Conservation (phyloP, 2,113 vertebrate genomes). For the Chloropsis cyanopogon region DNA sequence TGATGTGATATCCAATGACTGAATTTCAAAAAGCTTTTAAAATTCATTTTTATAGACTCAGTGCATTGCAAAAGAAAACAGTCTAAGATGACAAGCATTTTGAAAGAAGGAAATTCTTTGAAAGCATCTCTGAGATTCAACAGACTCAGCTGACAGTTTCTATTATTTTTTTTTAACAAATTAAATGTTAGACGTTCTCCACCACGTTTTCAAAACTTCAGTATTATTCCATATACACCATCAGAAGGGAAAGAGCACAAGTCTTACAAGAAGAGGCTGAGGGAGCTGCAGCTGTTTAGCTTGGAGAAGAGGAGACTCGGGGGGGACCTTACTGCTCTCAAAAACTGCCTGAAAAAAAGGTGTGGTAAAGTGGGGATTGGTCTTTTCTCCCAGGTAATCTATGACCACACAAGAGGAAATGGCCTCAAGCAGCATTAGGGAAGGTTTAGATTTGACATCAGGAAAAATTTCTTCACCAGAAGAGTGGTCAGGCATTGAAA, state of each 20-base stretch:
- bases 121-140: background rate
- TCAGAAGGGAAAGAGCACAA: background rate
- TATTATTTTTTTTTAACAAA: background rate
- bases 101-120: background rate
- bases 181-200: background rate
- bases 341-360: background rate
- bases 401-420: background rate
- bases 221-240: background rate
- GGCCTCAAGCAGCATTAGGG: background rate
- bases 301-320: background rate
- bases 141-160: background rate
- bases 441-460: background rate
- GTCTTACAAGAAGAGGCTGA: background rate
- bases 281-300: background rate
- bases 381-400: background rate
- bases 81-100: background rate
- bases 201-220: background rate
- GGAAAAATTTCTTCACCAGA: background rate
- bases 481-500: background rate
- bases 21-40: background rate
- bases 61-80: background rate
- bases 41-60: background rate
- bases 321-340: background rate
- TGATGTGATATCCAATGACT: background rate
- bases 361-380: no score